A percentile compares a stretch with the other conserved stretches of the same genome.
Conservation (phyloP, 2,113 vertebrate species). For the Phylloscopus whistleri region DNA sequence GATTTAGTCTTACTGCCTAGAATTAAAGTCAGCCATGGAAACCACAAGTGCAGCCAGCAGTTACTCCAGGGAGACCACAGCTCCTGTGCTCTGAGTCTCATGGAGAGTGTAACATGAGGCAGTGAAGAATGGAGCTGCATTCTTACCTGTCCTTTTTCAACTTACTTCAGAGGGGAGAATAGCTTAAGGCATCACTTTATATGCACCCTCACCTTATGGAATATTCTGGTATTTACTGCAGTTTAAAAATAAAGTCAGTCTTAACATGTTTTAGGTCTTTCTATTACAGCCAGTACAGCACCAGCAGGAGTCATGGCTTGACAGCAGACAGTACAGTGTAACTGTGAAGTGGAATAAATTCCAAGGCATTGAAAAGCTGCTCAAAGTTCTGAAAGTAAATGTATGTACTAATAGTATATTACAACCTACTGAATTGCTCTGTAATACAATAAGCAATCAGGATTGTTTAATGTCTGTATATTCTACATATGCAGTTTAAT, state of each 20-base stretch:
- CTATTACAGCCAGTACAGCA: neutral
- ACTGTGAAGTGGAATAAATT: neutral
- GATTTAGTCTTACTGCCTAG: neutral
- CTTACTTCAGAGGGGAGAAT: neutral
- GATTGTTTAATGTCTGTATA: neutral
- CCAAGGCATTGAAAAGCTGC: neutral
- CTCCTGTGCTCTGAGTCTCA: fast-evolving
- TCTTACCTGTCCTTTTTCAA: neutral
- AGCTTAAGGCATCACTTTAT: neutral
- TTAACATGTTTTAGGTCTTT: neutral
- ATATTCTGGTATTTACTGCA: neutral
- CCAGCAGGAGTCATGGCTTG: neutral
- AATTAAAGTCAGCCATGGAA: neutral
- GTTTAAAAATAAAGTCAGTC: neutral
- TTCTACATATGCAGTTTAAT: neutral
- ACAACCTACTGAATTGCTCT: neutral
- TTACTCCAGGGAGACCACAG: fast-evolving
- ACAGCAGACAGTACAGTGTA: neutral
- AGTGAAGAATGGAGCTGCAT: neutral
- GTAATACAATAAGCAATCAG: neutral
- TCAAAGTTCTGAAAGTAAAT: neutral
- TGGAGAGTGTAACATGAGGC: fast-evolving
- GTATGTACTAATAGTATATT: neutral
- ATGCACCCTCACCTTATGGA: neutral
- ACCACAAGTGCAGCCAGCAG: neutral